A percentile compares a stretch with the other conserved stretches of the same genome.
Conservation (phyloP, 1,140 invertebrate species). For the Oreohelix idahoensis region DNA sequence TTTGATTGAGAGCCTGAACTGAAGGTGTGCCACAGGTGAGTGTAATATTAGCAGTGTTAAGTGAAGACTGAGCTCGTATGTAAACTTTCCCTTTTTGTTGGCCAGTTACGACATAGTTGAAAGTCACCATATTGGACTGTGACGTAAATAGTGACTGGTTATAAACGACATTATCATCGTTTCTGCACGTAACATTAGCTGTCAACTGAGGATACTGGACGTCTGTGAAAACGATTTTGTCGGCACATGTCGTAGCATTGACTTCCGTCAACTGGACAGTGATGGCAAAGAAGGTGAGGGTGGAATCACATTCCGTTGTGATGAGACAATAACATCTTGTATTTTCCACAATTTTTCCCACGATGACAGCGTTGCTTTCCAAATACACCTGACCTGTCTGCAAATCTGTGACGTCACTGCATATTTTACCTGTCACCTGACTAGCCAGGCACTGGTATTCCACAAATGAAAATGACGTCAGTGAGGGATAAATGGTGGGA, state of each 20-base stretch:
- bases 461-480: not conserved
- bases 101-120: not conserved
- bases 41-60: too few species aligned
- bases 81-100: not conserved
- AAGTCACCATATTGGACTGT: not conserved
- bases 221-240: not conserved
- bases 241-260: not conserved
- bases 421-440: not conserved
- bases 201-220: not conserved
- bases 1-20: too few species aligned
- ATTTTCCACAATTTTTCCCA: not conserved
- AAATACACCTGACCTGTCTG: not conserved
- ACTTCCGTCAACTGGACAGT: not conserved
- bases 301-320: not conserved
- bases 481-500: not conserved
- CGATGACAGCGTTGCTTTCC: not conserved
- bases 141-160: not conserved
- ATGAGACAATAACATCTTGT: not conserved
- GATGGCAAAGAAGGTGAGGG: not conserved
- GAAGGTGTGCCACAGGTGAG: too few species aligned
- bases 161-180: not conserved
- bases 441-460: not conserved
- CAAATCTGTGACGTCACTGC: not conserved
- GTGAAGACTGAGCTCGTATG: too few species aligned
- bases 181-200: not conserved